Conservation (phyloP, 2,797 vertebrate genomes). For the Taenioides sp. region DNA sequence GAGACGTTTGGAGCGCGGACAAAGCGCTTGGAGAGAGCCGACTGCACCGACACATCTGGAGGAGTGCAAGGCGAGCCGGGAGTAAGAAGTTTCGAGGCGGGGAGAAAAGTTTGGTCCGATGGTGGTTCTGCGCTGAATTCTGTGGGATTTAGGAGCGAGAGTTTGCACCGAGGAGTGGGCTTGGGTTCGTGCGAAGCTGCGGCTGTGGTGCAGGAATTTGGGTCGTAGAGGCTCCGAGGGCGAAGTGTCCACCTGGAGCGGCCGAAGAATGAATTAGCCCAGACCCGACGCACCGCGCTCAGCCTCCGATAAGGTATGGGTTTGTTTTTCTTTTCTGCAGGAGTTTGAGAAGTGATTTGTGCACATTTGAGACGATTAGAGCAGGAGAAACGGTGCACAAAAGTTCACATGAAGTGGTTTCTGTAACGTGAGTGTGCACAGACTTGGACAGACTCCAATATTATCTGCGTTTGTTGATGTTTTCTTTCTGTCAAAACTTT, state of each 20-base stretch:
- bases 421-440: neutral
- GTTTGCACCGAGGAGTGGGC: slow-evolving; percentile 22
- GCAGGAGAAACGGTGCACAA: neutral
- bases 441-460: neutral
- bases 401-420: neutral
- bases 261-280: slow-evolving; percentile 71
- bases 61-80: slow-evolving; percentile 56
- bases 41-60: slow-evolving; percentile 50
- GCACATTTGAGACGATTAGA: neutral
- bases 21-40: slow-evolving; percentile 39
- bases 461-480: slow-evolving; percentile 9
- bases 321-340: slow-evolving; percentile 7
- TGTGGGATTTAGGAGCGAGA: slow-evolving; percentile 15
- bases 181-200: slow-evolving; percentile 26
- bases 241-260: slow-evolving; percentile 57
- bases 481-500: neutral
- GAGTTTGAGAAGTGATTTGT: neutral
- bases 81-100: slow-evolving; percentile 61
- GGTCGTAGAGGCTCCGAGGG: slow-evolving; percentile 32
- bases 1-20: slow-evolving; percentile 27
- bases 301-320: slow-evolving; percentile 69
- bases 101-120: slow-evolving; percentile 49
- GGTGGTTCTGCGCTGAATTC: slow-evolving; percentile 54
- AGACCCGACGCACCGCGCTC: slow-evolving; percentile 46
- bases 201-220: slow-evolving; percentile 30